These are phyloP conservation scores for Mionectes olivaceus DNA, from an alignment of 2,797 vertebrate species.

Conservation along the genomic window DNA sequence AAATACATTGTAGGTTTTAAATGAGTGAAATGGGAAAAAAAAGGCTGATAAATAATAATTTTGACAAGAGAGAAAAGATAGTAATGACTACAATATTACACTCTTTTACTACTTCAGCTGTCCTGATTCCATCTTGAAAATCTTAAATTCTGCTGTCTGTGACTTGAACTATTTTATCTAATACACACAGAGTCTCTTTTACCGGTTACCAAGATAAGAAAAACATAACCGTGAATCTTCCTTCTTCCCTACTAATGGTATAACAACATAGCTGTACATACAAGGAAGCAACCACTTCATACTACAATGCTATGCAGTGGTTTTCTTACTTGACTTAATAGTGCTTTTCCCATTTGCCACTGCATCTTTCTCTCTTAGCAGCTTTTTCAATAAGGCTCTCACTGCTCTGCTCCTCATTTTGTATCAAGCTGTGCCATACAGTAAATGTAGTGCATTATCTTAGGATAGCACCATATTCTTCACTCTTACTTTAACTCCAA, in stretches of 20 bases:
- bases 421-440: neutral
- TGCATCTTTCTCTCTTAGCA: neutral
- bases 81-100: neutral
- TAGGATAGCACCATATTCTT: neutral
- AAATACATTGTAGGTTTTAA: neutral
- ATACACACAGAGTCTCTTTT: neutral
- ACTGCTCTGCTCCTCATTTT: neutral
- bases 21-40: neutral
- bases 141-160: neutral
- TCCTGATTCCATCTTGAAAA: neutral
- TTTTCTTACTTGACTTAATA: neutral
- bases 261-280: neutral
- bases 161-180: neutral
- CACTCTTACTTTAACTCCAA: neutral
- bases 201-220: neutral
- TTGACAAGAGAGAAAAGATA: neutral
- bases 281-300: neutral
- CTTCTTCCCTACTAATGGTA: neutral
- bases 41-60: neutral
- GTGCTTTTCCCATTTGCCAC: neutral
- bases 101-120: neutral
- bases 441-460: neutral
- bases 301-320: no score
- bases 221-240: neutral
- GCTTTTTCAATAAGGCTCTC: slow-evolving; percentile 6